Percentiles rank a stretch among this genome's conserved stretches.
Evolutionary conservation across 2,113 vertebrate genomes (phyloP).

Genomic region (Nesospiza acunhae): DNA sequence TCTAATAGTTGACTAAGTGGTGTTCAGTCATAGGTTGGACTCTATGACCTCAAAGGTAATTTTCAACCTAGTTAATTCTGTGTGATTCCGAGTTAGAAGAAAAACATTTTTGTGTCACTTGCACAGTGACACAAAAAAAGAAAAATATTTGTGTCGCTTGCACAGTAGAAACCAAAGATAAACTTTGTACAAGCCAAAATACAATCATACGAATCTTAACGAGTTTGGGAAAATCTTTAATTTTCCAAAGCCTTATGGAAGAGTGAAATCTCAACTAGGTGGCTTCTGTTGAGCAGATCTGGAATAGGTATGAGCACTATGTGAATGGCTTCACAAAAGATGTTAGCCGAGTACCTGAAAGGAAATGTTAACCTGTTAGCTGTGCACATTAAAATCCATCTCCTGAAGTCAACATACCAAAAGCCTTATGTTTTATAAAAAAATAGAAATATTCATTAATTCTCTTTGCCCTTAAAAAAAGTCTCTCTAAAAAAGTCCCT

Average conservation of each 20-base stretch:
- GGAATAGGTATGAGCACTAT: background rate
- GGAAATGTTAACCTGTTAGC: background rate
- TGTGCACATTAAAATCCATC: background rate
- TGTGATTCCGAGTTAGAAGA: background rate
- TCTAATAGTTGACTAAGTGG: background rate
- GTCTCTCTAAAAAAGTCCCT: background rate
- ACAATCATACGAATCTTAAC: background rate
- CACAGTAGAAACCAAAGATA: background rate
- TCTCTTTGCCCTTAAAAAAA: background rate
- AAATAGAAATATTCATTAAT: background rate
- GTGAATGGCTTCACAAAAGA: background rate
- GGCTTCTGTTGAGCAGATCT: background rate
- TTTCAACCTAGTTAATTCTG: background rate
- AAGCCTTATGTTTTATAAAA: background rate
- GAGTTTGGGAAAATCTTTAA: background rate
- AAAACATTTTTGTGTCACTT: background rate
- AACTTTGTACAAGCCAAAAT: background rate
- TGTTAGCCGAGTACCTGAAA: background rate
- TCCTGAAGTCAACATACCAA: background rate
- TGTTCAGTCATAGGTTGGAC: background rate
- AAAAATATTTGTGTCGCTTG: background rate
- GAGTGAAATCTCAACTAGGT: background rate
- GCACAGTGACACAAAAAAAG: background rate
- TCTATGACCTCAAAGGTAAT: background rate
- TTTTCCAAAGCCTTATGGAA: background rate